These are phyloP conservation scores for Hemicentrotus pulcherrimus DNA, from an alignment of 35 echinoderm and acorn worm species.

Conservation along the genomic window DNA sequence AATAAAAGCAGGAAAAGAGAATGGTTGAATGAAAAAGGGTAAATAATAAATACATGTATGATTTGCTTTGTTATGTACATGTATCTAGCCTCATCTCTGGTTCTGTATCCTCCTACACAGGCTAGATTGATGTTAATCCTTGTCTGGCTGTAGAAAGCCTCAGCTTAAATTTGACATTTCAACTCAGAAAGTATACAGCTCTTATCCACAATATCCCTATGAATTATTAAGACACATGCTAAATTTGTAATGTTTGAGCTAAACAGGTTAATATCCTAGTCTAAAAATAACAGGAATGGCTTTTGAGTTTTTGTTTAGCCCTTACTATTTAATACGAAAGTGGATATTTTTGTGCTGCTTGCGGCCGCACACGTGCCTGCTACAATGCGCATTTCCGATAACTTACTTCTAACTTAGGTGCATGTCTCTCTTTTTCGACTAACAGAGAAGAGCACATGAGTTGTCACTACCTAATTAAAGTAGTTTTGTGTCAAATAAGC, in stretches of 20 bases:
- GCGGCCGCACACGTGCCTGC: too few relatives aligned
- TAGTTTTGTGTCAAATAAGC: too few relatives aligned
- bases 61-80: not conserved
- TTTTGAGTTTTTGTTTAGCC: not conserved
- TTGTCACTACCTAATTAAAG: too few relatives aligned
- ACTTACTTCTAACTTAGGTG: too few relatives aligned
- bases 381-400: too few relatives aligned
- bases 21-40: too few relatives aligned
- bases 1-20: too few relatives aligned
- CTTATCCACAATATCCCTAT: not conserved
- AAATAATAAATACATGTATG: too few relatives aligned
- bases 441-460: too few relatives aligned
- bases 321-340: too few relatives aligned
- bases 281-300: not conserved
- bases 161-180: not conserved
- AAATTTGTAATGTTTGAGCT: not conserved
- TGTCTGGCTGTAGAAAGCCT: not conserved
- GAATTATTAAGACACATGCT: not conserved
- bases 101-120: not conserved
- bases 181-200: not conserved
- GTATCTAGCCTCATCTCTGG: not conserved
- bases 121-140: not conserved
- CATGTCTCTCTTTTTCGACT: too few relatives aligned
- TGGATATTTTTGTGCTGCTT: too few relatives aligned
- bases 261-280: not conserved